phyloP scores from a whole-genome alignment of 2,113 vertebrate species.

The Acrocephalus arundinaceus region DNA sequence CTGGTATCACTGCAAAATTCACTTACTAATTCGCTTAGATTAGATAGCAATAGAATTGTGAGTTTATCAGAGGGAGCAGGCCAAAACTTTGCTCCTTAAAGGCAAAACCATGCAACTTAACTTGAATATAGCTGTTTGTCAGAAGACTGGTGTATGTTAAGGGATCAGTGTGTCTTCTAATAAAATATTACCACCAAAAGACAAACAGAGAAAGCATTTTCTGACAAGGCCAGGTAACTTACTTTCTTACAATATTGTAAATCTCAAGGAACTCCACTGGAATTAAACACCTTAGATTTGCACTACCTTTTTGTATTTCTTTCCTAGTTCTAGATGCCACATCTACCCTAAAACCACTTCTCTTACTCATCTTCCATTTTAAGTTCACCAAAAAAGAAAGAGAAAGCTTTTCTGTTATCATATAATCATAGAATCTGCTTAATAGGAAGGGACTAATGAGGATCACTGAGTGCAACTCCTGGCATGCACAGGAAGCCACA shows the following conservation, averaged over 20 bases:
- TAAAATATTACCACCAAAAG: background rate
- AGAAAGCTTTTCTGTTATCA: background rate
- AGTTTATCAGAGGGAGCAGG: background rate
- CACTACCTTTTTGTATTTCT: background rate
- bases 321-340: background rate
- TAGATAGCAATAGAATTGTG: background rate
- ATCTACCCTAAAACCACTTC: background rate
- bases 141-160: background rate
- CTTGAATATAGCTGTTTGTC: background rate
- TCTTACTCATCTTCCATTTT: background rate
- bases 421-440: background rate
- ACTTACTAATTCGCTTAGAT: slow-evolving; percentile 3
- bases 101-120: background rate
- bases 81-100: background rate
- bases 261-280: background rate
- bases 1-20: background rate
- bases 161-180: background rate
- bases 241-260: background rate
- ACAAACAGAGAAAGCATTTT: background rate
- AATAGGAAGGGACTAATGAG: background rate
- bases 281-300: background rate
- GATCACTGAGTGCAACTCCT: background rate
- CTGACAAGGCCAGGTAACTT: background rate
- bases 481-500: no score
- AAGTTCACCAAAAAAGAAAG: background rate